These are phyloP conservation scores for Fringilla coelebs DNA, from an alignment of 2,797 vertebrate species.

Conservation along the genomic window DNA sequence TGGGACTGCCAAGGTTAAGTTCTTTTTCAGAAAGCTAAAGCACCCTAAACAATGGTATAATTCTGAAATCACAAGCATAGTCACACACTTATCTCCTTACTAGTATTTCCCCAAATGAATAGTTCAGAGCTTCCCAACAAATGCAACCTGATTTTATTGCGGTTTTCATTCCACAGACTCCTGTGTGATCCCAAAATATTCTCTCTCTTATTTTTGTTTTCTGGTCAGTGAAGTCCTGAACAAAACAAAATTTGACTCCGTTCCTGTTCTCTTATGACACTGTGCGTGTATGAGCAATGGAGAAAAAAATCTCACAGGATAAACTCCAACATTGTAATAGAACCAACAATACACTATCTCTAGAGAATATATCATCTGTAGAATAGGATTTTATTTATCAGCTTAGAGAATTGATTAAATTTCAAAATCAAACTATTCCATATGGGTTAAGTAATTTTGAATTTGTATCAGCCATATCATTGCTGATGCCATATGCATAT, in stretches of 20 bases:
- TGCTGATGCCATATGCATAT: neutral
- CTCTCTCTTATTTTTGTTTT: neutral
- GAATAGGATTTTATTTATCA: neutral
- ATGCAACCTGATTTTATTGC: neutral
- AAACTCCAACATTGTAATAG: neutral
- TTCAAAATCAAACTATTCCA: neutral
- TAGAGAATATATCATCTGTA: neutral
- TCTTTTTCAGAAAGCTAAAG: neutral
- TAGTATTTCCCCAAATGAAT: neutral
- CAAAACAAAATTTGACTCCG: neutral
- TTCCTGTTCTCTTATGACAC: neutral
- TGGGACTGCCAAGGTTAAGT: neutral
- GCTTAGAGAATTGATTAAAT: neutral
- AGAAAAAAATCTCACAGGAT: neutral
- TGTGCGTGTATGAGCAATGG: neutral
- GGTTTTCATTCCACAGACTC: neutral
- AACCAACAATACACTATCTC: neutral
- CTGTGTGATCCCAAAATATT: neutral
- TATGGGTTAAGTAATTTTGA: neutral
- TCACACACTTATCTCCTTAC: neutral
- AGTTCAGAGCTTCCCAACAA: neutral
- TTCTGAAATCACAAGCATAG: neutral
- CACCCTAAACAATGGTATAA: neutral
- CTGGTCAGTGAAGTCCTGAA: neutral
- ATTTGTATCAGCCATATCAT: neutral